Evolutionary conservation across 2,888 invertebrate genomes (phyloP).

Genomic region (Amphiduros pacificus): DNA sequence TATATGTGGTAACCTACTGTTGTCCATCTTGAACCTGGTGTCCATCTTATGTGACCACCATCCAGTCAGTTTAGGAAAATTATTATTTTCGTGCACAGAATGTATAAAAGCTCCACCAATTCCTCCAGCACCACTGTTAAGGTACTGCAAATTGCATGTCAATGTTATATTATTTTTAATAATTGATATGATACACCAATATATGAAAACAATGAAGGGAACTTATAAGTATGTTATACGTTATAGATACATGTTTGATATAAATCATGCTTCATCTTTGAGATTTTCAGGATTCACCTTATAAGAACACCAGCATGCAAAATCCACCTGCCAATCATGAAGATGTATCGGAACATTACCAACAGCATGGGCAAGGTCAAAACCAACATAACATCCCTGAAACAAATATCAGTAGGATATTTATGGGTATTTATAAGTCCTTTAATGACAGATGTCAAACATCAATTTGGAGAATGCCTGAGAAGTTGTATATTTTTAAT

Average conservation of each 20-base stretch:
- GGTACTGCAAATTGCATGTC: constrained; percentile 58
- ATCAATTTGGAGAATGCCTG: no score
- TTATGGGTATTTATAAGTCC: no score
- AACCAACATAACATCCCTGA: constrained; percentile 65
- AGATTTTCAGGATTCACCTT: constrained; percentile 58
- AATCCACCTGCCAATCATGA: constrained; percentile 67
- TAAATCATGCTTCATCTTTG: no score
- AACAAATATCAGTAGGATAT: no score
- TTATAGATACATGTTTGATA: no score
- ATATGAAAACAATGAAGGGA: no score
- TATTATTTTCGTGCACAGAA: constrained; percentile 53
- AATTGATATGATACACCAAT: no score
- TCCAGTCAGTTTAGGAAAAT: constrained; percentile 61
- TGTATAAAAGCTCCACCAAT: constrained; percentile 64
- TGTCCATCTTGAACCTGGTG: constrained; percentile 63
- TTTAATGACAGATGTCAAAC: no score
- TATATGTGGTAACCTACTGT: no score
- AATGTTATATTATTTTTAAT: no score
- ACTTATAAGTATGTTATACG: no score
- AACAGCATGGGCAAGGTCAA: constrained; percentile 66
- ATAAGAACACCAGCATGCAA: constrained; percentile 68
- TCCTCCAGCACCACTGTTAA: constrained; percentile 63
- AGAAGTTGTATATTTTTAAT: no score
- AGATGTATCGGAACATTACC: constrained; percentile 65
- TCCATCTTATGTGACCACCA: constrained; percentile 66